Evolutionary conservation across 2,888 invertebrate species (phyloP).

Genomic region (Hypolimnas misippus): DNA sequence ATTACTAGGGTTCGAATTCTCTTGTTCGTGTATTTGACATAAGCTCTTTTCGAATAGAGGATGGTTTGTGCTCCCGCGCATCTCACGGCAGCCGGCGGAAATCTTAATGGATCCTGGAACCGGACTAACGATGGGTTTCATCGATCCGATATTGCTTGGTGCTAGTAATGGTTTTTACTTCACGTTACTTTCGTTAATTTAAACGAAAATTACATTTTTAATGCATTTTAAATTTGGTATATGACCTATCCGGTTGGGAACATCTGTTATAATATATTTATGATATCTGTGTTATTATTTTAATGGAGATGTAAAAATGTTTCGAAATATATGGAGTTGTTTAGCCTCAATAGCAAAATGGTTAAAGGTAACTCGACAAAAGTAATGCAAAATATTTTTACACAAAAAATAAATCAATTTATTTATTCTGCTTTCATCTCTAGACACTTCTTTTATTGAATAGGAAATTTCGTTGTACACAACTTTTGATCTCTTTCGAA

Average conservation of each 20-base stretch:
- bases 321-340: no score
- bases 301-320: no score
- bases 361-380: no score
- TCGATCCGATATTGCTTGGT: slow-evolving; percentile 68
- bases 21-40: slow-evolving; percentile 30
- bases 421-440: no score
- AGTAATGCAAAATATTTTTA: no score
- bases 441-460: no score
- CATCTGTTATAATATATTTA: no score
- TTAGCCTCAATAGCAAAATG: not conserved
- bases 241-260: not conserved
- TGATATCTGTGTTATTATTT: no score
- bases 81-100: slow-evolving; percentile 75
- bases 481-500: no score
- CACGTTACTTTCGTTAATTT: slow-evolving; percentile 9
- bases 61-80: slow-evolving; percentile 69
- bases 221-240: not conserved
- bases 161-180: slow-evolving; percentile 37
- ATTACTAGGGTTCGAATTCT: slow-evolving; percentile 44
- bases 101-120: slow-evolving; percentile 83
- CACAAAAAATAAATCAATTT: no score
- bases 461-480: no score
- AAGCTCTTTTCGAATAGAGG: slow-evolving; percentile 48
- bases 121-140: slow-evolving; percentile 79
- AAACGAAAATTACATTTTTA: slow-evolving; percentile 8